Evolutionary conservation across 2,797 vertebrate genomes (phyloP), one percentile per base, ranked within the genome.

Genomic region (Syndactyla subalaris): DNA sequence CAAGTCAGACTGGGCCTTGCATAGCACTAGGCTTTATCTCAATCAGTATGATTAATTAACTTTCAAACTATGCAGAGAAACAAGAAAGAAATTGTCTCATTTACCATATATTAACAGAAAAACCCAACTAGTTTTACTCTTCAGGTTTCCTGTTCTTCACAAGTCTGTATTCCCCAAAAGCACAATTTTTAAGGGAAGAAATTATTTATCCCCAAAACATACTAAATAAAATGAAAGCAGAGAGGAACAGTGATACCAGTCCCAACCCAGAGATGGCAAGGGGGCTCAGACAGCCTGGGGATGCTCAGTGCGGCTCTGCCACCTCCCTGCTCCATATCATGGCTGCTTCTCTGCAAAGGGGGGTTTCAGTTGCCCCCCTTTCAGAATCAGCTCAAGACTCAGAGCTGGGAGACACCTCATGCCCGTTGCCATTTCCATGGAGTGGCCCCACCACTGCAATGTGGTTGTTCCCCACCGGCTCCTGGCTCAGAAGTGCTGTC

Each of bases 261-360:
- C 24, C 46, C 51, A 65, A 9, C 6, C 2, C 0, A 0, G 75
- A 76, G 32, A 57, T 4, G 14, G 46, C 18, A 75, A 61, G 0
- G 1, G 19, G 14, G 12, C 27, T 89, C 59, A 52, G 39, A 55
- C 74, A 59, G 30, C 7, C 39, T 73, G 65, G 20, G n/a, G 45
- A 66, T 3, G 4, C 29, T 52, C 1, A 0, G 45, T 6, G 9
- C 16, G 38, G 54, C 46, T 54, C 51, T 70, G 83, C 17, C 43
- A 85, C 46, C 39, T 65, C 62, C 55, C 32, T 52, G 43, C 14
- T 84, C 61, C 0, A 0, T 39, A 30, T 14, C 67, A 19, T 0
- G 0, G 34, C 10, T 58, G 14, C 15, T 14, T 36, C n/a, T 63
- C 48, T 70, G 36, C 83, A 62, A 38, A 83, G 63, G 0, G 2